A percentile compares a stretch with the other conserved stretches of the same genome.
Evolutionary conservation across 2,113 vertebrate species (phyloP).

Genomic region (Gadus chalcogrammus): DNA sequence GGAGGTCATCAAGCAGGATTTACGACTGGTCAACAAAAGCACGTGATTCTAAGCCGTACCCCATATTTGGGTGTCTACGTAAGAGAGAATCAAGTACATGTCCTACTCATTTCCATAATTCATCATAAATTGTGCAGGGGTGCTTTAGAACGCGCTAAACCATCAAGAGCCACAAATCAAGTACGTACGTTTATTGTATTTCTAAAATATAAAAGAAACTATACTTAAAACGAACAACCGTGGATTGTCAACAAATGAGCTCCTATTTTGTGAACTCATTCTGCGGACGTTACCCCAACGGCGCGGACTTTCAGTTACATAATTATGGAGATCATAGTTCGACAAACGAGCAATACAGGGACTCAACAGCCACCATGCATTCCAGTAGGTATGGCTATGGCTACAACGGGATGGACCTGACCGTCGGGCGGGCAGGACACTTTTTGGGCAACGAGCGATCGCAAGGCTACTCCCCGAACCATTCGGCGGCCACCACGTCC

Average conservation of each 20-base stretch:
- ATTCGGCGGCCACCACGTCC: conserved; percentile 73
- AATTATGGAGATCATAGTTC: conserved; percentile 99
- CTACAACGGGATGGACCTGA: conserved; percentile 99
- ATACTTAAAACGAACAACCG: conserved; percentile 73
- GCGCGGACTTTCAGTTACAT: conserved; percentile 99
- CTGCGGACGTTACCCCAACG: conserved; percentile 99
- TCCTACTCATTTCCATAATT: conserved; percentile 99
- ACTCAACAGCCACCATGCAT: conserved; percentile 89
- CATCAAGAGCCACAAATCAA: conserved; percentile 99
- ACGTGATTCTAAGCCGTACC: conserved; percentile 97
- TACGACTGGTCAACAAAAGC: conserved; percentile 99
- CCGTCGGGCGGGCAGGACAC: conserved; percentile 90
- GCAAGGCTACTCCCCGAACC: conserved; percentile 86
- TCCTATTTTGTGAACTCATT: conserved; percentile 99
- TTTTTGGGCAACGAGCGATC: conserved; percentile 90
- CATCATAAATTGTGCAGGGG: conserved; percentile 99
- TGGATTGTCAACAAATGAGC: conserved; percentile 96
- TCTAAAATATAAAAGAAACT: conserved; percentile 64
- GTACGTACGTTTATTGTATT: conserved; percentile 75
- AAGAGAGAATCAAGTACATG: conserved; percentile 98
- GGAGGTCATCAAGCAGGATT: conserved; percentile 99
- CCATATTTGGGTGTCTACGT: conserved; percentile 99
- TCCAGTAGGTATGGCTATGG: conserved; percentile 97
- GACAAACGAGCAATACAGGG: conserved; percentile 96
- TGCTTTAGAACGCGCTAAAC: conserved; percentile 98